Conservation (phyloP, 2,888 invertebrate genomes). For the Cerastis rubricosa region DNA sequence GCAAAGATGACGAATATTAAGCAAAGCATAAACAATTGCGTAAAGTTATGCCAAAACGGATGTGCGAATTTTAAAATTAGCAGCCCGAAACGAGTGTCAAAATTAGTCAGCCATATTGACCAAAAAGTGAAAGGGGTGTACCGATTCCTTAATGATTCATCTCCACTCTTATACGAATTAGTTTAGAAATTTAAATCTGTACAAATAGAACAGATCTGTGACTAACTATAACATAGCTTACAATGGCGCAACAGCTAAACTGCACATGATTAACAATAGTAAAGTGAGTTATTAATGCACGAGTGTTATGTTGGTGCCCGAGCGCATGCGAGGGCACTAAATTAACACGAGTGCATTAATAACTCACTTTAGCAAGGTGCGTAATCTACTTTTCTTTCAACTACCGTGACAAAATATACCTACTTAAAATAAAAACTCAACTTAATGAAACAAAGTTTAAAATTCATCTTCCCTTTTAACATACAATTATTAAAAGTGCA, state of each 20-base stretch:
- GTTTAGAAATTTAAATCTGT: not conserved
- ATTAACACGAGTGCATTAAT: no score
- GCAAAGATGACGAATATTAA: slow-evolving; percentile 23
- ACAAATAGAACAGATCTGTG: not conserved
- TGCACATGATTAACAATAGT: not conserved
- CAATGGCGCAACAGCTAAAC: not conserved
- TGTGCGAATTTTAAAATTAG: slow-evolving; percentile 13
- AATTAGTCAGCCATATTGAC: slow-evolving; percentile 44
- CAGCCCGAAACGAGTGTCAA: slow-evolving; percentile 19
- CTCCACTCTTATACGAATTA: not conserved
- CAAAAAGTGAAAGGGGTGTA: slow-evolving; percentile 48
- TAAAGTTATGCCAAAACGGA: slow-evolving; percentile 38
- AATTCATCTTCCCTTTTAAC: no score
- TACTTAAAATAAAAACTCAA: no score
- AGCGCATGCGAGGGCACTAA: no score
- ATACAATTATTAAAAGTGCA: no score
- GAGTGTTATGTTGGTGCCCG: no score
- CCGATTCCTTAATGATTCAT: slow-evolving; percentile 34
- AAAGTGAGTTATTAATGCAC: no score
- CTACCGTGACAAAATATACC: no score
- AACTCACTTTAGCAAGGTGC: no score
- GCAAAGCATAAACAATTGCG: slow-evolving; percentile 3
- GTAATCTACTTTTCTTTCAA: no score
- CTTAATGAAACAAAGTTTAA: no score
- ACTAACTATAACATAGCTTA: not conserved